Evolutionary conservation across 1,140 invertebrate genomes (phyloP).

Genomic region (Saxidomus purpurata): DNA sequence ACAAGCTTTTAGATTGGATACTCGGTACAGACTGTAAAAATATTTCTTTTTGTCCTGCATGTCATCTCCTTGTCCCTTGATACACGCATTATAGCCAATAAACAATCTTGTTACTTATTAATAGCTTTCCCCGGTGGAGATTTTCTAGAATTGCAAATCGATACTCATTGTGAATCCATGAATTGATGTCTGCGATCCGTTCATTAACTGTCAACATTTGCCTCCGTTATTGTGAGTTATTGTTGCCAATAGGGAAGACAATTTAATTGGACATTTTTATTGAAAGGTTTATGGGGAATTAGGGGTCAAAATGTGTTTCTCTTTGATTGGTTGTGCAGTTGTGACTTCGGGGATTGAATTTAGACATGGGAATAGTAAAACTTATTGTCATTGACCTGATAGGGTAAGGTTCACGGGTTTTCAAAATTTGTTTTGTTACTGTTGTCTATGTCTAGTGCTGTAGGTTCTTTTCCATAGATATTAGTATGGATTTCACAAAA

Average conservation of each 20-base stretch:
- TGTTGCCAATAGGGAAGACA: not conserved
- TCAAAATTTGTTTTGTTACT: too few relatives aligned
- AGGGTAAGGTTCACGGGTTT: too few relatives aligned
- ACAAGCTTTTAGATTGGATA: too few relatives aligned
- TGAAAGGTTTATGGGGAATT: slow-evolving; percentile 24
- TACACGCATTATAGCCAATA: slow-evolving; percentile 10
- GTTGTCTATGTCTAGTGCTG: too few relatives aligned
- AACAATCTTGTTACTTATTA: slow-evolving; percentile 37
- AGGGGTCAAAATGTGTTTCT: not conserved
- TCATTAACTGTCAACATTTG: slow-evolving; percentile 37
- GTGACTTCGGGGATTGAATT: not conserved
- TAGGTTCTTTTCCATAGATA: too few relatives aligned
- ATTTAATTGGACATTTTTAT: slow-evolving; percentile 48
- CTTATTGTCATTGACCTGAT: too few relatives aligned
- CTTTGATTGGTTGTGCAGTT: not conserved
- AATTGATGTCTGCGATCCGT: slow-evolving; percentile 21
- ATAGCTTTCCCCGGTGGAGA: slow-evolving; percentile 24
- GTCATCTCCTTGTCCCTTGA: slow-evolving; percentile 3
- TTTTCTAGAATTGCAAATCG: slow-evolving; percentile 32
- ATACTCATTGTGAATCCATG: slow-evolving; percentile 45
- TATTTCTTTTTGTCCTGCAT: not conserved
- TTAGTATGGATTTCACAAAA: too few relatives aligned
- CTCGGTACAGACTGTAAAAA: not conserved
- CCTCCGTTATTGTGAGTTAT: not conserved
- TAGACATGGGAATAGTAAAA: too few relatives aligned